Percentiles rank a stretch among this genome's conserved stretches.
Conservation (phyloP, 2,888 invertebrate genomes). For the Hesperia comma region DNA sequence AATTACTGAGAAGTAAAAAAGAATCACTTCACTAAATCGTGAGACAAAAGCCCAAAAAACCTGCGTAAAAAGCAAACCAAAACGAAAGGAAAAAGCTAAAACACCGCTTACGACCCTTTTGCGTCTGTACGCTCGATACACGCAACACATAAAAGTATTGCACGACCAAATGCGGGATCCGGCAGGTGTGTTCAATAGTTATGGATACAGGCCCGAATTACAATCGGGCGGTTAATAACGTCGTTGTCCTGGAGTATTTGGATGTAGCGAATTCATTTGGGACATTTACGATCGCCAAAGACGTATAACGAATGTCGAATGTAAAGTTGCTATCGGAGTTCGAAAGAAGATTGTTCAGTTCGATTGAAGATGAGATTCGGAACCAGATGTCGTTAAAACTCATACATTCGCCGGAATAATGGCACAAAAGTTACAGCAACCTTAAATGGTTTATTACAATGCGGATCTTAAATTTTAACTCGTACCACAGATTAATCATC, state of each 20-base stretch:
- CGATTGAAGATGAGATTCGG: slow-evolving; percentile 18
- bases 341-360: slow-evolving; percentile 33
- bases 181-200: slow-evolving; percentile 52
- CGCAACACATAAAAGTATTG: slow-evolving; percentile 46
- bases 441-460: slow-evolving; percentile 31
- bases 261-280: slow-evolving; percentile 38
- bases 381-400: slow-evolving; percentile 24
- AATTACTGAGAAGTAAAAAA: slow-evolving; percentile 3
- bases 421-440: slow-evolving; percentile 19
- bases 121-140: slow-evolving; percentile 26
- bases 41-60: slow-evolving; percentile 10
- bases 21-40: slow-evolving; percentile 5
- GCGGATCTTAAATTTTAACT: slow-evolving; percentile 25
- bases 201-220: slow-evolving; percentile 45
- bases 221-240: slow-evolving; percentile 43
- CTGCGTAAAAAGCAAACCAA: slow-evolving; percentile 20
- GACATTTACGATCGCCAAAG: slow-evolving; percentile 42
- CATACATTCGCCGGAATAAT: slow-evolving; percentile 20
- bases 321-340: slow-evolving; percentile 39
- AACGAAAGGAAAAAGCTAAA: slow-evolving; percentile 24
- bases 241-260: slow-evolving; percentile 33
- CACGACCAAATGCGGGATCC: slow-evolving; percentile 52
- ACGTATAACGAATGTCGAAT: slow-evolving; percentile 40
- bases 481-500: slow-evolving; percentile 23
- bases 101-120: slow-evolving; percentile 36